Percentiles rank a stretch among this genome's conserved stretches.
phyloP scores from a whole-genome alignment of 2,888 invertebrate species.

The Microchrysa polita region DNA sequence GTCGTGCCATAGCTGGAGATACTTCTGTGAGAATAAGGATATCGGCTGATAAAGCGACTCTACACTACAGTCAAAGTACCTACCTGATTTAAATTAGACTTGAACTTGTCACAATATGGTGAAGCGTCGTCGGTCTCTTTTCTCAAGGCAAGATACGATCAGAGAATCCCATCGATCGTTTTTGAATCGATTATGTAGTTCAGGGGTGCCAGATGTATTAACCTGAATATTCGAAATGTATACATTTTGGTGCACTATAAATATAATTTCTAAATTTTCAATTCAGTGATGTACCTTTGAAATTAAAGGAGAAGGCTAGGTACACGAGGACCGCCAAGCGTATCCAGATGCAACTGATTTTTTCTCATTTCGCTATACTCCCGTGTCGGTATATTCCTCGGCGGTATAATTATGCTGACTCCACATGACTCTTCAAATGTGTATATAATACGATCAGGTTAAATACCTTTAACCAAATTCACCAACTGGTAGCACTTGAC shows the following conservation, averaged over 20 bases:
- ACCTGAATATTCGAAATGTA: too few species aligned
- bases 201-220: conserved; percentile 20
- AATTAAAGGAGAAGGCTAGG: too few species aligned
- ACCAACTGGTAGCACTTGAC: background rate
- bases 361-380: too few species aligned
- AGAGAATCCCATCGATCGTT: conserved; percentile 33
- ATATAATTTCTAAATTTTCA: too few species aligned
- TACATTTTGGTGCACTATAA: too few species aligned
- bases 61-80: conserved; percentile 32
- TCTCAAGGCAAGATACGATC: conserved; percentile 34
- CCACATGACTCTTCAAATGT: too few species aligned
- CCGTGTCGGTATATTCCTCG: too few species aligned
- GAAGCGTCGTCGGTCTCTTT: conserved; percentile 37
- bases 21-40: conserved; percentile 45
- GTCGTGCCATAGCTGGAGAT: conserved; percentile 48
- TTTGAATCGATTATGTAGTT: conserved; percentile 13
- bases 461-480: background rate
- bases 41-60: conserved; percentile 40
- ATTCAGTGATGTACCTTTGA: too few species aligned
- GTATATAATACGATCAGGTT: too few species aligned
- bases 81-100: conserved; percentile 50
- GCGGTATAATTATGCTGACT: too few species aligned
- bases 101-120: conserved; percentile 47
- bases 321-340: too few species aligned
- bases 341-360: too few species aligned